Conservation (phyloP, 2,113 vertebrate genomes). For the Saimiri boliviensis region DNA sequence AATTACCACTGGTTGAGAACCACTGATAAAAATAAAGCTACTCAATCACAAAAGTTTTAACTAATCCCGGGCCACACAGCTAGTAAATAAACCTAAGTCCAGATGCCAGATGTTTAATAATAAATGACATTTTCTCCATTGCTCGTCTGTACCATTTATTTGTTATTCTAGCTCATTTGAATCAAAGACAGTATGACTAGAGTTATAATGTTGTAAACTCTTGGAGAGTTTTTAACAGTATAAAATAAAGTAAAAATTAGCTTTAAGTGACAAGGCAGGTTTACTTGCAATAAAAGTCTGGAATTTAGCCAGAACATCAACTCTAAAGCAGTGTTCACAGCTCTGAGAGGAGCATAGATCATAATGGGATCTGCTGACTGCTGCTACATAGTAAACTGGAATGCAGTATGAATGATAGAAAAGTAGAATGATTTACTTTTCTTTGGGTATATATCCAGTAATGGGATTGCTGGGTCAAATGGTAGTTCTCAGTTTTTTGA, state of each 20-base stretch:
- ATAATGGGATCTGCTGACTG: neutral
- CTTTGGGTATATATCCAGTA: no score
- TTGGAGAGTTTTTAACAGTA: neutral
- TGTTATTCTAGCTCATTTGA: neutral
- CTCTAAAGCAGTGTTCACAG: neutral
- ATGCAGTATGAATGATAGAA: neutral
- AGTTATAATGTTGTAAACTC: neutral
- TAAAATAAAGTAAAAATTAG: conserved; percentile 1
- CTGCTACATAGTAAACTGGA: neutral
- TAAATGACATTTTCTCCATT: neutral
- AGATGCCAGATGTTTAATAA: neutral
- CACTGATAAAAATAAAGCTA: neutral
- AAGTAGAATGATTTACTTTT: no score
- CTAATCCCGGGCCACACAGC: neutral
- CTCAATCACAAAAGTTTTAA: neutral
- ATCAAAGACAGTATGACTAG: neutral
- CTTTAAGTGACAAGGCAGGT: neutral
- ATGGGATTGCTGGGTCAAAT: no score
- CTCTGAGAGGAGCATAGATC: neutral
- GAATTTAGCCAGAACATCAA: neutral
- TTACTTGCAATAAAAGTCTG: neutral
- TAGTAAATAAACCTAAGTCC: neutral
- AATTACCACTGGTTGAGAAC: neutral
- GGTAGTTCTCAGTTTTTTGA: no score
- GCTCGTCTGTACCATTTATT: neutral